Percentiles rank a stretch among this genome's conserved stretches.
Conservation (phyloP, 2,797 vertebrate genomes). For the Enteromius mattozi region DNA sequence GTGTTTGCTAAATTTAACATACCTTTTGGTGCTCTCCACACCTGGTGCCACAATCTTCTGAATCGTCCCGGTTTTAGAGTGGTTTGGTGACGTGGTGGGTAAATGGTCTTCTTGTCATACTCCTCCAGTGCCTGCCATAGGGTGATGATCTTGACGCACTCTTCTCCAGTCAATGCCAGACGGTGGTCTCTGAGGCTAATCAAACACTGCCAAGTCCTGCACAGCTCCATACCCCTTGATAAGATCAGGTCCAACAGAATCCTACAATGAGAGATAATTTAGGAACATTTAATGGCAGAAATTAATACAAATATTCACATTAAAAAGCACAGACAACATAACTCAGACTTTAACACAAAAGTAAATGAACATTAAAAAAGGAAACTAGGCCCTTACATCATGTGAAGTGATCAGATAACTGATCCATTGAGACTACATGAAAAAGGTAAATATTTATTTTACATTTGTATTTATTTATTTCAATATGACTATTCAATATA, state of each 20-base stretch:
- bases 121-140: too few relatives aligned
- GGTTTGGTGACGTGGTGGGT: neutral
- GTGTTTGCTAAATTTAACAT: neutral
- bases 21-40: constrained; percentile 45
- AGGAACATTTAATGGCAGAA: constrained; percentile 16
- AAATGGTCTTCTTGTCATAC: constrained; percentile 12
- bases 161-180: too few relatives aligned
- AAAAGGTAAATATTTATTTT: constrained; percentile 12
- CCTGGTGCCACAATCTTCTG: constrained; percentile 49
- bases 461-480: too few relatives aligned
- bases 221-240: too few relatives aligned
- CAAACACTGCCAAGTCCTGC: too few relatives aligned
- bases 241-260: too few relatives aligned
- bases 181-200: too few relatives aligned
- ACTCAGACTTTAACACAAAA: neutral
- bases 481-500: too few relatives aligned
- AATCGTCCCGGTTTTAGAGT: constrained; percentile 37
- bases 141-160: too few relatives aligned
- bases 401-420: neutral
- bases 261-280: constrained; percentile 1
- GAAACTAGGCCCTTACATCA: constrained; percentile 7
- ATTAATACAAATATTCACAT: too few relatives aligned
- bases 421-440: neutral
- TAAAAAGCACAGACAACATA: constrained; percentile 25
- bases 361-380: constrained; percentile 1